Evolutionary conservation across 1,140 invertebrate genomes (phyloP).

Genomic region (Ephestia elutella): DNA sequence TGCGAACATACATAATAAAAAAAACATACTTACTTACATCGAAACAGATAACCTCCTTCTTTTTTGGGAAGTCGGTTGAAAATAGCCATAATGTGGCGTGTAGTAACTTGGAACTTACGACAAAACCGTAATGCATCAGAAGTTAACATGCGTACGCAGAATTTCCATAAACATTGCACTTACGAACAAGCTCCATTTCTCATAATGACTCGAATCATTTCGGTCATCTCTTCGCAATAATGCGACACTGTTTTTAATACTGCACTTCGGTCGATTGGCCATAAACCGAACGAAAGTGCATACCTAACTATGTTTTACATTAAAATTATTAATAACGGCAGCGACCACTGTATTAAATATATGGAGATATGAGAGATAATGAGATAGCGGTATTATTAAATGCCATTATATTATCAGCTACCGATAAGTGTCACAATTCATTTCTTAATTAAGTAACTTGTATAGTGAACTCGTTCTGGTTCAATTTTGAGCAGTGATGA

Average conservation of each 20-base stretch:
- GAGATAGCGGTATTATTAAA: not conserved
- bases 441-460: no score
- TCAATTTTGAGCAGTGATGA: no score
- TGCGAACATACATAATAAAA: no score
- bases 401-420: no score
- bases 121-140: constrained; percentile 12
- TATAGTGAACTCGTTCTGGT: no score
- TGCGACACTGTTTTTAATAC: constrained; percentile 12
- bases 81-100: not conserved
- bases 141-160: constrained; percentile 10
- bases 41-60: no score
- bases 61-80: no score
- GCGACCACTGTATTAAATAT: not conserved
- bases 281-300: constrained; percentile 2
- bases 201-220: constrained; percentile 21
- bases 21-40: no score
- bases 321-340: constrained; percentile 2
- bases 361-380: not conserved
- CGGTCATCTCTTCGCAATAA: not conserved
- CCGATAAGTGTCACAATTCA: no score
- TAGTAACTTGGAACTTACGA: not conserved
- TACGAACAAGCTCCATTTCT: constrained; percentile 17
- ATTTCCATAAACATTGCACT: constrained; percentile 26
- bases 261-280: not conserved
- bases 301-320: not conserved